These are phyloP conservation scores for Drosophila tanythrix DNA, from an alignment of 2,888 invertebrate species.

Conservation along the genomic window DNA sequence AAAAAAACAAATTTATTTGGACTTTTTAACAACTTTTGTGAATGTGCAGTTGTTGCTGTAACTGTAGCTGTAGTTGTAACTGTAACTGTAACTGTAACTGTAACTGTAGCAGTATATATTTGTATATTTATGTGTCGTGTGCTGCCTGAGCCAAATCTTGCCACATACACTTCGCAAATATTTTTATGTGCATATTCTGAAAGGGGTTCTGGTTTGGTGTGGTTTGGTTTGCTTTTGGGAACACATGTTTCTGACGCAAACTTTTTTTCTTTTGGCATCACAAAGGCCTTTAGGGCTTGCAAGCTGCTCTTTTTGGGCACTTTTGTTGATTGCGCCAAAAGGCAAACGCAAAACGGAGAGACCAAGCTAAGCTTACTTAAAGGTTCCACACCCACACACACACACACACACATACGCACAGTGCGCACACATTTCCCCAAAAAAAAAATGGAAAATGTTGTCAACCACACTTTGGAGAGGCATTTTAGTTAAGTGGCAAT, in stretches of 20 bases:
- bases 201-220: constrained; percentile 3
- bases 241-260: constrained; percentile 21
- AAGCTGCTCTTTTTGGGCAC: constrained; percentile 53
- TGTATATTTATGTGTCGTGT: constrained; percentile 15
- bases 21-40: constrained; percentile 78
- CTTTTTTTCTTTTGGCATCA: not conserved
- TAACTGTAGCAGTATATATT: constrained; percentile 18
- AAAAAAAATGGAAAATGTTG: not conserved
- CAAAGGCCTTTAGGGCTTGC: constrained; percentile 18
- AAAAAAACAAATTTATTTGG: constrained; percentile 76
- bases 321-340: constrained; percentile 66
- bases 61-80: constrained; percentile 6
- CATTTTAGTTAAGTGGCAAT: constrained; percentile 58
- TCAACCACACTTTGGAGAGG: constrained; percentile 32
- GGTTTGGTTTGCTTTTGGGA: not conserved
- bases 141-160: constrained; percentile 38
- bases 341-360: constrained; percentile 8
- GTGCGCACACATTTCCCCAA: not conserved
- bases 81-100: constrained; percentile 13
- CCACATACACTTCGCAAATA: constrained; percentile 52
- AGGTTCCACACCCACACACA: not conserved
- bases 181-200: constrained; percentile 57
- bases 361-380: constrained; percentile 10
- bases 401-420: not conserved
- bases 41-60: constrained; percentile 36